Evolutionary conservation across 2,888 invertebrate genomes (phyloP), one percentile per base, ranked within the genome.

Genomic region (Baccha elongata): DNA sequence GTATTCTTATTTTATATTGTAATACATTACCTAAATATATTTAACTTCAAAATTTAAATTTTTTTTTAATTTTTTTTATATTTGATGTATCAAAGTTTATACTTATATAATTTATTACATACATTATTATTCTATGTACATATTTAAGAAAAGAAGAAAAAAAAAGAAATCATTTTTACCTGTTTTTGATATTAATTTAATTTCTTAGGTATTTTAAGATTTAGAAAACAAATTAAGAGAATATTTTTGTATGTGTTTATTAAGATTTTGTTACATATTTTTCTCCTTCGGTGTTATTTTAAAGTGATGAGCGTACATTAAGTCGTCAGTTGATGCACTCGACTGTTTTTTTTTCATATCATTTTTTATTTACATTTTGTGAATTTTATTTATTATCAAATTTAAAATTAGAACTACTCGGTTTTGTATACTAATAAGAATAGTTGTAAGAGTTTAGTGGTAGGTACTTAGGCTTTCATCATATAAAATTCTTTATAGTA

Each of bases 381-480:
- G 19, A 5, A 7, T 46, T 46, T 21, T 46, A 7, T 21, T 8
- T 11, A 42, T 26, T 42, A 17, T 11, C 42, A 26, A 58, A 58
- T 42, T 26, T 42, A 11, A 26, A 42, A 17, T 42, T 15, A 58
- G 46, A 64, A 35, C 26, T 44, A 53, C 29, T 53, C 35, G 60
- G 46, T 62, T 58, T 68, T 68, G 62, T 74, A 74, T 48, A 73
- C 60, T 15, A 67, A 53, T 46, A 60, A 67, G 62, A 48, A 81
- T 37, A 76, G 65, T 81, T 76, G 71, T 53, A 52, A 67, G 50
- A 67, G 60, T 81, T 76, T 67, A 76, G 71, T 76, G 53, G 81
- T 83, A 83, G 81, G 81, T 83, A 83, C 81, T 72, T 76, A 83
- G 76, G 81, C 76, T 76, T 76, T 67, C 53, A 48, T 81, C 71